These are phyloP conservation scores for Austrolebias charrua DNA, from an alignment of 2,797 vertebrate species.

Conservation along the genomic window DNA sequence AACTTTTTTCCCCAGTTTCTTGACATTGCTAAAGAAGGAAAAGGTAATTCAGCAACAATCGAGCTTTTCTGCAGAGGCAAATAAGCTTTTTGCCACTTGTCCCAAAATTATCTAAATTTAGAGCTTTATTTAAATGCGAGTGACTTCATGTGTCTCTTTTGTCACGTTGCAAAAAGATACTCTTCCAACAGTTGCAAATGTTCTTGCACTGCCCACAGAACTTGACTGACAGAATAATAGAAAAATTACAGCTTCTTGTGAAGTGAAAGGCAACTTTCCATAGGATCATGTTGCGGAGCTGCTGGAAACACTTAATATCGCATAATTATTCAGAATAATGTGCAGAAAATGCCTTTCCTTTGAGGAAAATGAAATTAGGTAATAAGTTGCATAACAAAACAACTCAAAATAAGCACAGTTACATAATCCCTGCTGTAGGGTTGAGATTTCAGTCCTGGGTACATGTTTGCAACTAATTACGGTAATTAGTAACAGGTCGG, in stretches of 20 bases:
- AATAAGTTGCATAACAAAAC: constrained; percentile 21
- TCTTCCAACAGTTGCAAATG: constrained; percentile 38
- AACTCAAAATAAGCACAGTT: too few species aligned
- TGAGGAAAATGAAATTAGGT: constrained; percentile 8
- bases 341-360: not conserved
- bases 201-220: constrained; percentile 10
- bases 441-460: too few species aligned
- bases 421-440: too few species aligned
- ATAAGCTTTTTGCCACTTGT: constrained; percentile 1
- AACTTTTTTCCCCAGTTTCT: not conserved
- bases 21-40: not conserved
- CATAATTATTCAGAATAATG: constrained; percentile 36
- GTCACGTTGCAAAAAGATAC: constrained; percentile 13
- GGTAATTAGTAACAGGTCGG: too few species aligned
- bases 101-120: constrained; percentile 19
- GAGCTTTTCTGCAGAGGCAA: not conserved
- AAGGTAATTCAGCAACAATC: not conserved
- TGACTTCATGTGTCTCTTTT: constrained; percentile 19
- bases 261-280: constrained; percentile 50
- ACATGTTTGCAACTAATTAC: too few species aligned
- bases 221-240: constrained; percentile 44
- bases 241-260: constrained; percentile 53
- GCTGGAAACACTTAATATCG: constrained; percentile 53
- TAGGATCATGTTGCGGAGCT: constrained; percentile 47
- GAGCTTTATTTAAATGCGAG: constrained; percentile 30